Evolutionary conservation across 37 sponge, comb jelly and placozoan species (phyloP), one percentile per base, ranked within the genome.

Genomic region (Ianthella basta): DNA sequence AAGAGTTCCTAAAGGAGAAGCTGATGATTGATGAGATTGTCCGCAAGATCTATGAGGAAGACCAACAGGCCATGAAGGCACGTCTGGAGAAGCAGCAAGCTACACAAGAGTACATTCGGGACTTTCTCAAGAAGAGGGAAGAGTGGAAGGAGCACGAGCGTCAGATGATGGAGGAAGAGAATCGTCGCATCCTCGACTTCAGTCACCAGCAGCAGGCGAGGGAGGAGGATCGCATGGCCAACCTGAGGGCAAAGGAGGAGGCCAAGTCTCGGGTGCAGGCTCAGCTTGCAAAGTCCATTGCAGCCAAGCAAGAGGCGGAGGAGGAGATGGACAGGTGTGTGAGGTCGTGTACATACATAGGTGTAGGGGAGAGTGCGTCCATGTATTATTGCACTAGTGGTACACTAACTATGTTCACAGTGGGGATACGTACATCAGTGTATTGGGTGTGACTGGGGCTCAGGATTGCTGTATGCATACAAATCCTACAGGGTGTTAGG

Each of bases 1-100:
- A 98, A 68, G 99, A 98, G 72, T 98, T 98, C 85, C 83, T 98
- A 69, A 97, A 94, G 75, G 99, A 98, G 83, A 98, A 98, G 66
- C 86, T 98, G 59, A 97, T 98, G 97, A 98, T 98, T 88, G 99
- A 98, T 80, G 99, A 98, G 80, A 98, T 98, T 37, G 94, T 96
- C n/a, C 75, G 97, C 27, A 96, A 95, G 86, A 98, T 98, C 15
- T 98, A 96, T 56, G 97, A 97, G 25, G 99, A 98, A 53, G 99
- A 98, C 72, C 91, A 97, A 80, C 86, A 83, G 87, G 96, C 92
- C 41, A 36, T 82, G 30, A 88, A 95, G 80, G 80, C 80, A 0
- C 83, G 87, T 81, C 80, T 98, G 36, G 88, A 94, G 81, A 95
- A 92, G 79, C 96, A 97, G 75, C 72, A 87, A 66, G 95, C 96